Percentiles rank a stretch among this genome's conserved stretches.
phyloP scores from a whole-genome alignment of 2,797 vertebrate species.

The Sebastes itinus region DNA sequence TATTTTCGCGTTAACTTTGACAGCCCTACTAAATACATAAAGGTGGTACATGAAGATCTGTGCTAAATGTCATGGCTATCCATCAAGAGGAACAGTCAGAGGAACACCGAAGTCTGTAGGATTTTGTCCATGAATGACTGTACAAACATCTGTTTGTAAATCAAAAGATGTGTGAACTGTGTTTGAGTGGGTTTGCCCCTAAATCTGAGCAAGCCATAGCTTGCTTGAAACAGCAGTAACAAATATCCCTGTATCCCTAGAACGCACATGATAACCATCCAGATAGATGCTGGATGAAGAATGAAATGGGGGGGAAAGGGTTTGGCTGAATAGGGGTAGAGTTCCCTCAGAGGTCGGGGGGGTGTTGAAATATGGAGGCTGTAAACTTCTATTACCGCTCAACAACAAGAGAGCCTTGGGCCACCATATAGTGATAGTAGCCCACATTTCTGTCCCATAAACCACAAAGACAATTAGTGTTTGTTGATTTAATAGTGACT shows the following conservation, averaged over 20 bases:
- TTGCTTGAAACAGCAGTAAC: background rate
- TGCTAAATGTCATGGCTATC: too few species aligned
- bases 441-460: background rate
- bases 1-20: too few species aligned
- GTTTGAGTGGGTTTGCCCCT: background rate
- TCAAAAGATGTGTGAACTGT: background rate
- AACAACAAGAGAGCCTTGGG: conserved; percentile 3
- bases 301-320: background rate
- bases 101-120: background rate
- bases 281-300: background rate
- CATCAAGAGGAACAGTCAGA: background rate
- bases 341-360: conserved; percentile 40
- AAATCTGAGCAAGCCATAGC: background rate
- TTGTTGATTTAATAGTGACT: background rate
- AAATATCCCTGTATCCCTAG: background rate
- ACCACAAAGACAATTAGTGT: background rate
- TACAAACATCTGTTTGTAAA: background rate
- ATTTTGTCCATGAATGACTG: background rate
- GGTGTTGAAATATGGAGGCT: conserved; percentile 24
- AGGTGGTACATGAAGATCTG: too few species aligned
- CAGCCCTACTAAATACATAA: too few species aligned
- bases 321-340: background rate
- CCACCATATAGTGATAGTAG: background rate
- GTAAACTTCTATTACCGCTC: conserved; percentile 41
- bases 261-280: background rate